Evolutionary conservation across 2,888 invertebrate species (phyloP).

Genomic region (Lasioglossum calceatum): DNA sequence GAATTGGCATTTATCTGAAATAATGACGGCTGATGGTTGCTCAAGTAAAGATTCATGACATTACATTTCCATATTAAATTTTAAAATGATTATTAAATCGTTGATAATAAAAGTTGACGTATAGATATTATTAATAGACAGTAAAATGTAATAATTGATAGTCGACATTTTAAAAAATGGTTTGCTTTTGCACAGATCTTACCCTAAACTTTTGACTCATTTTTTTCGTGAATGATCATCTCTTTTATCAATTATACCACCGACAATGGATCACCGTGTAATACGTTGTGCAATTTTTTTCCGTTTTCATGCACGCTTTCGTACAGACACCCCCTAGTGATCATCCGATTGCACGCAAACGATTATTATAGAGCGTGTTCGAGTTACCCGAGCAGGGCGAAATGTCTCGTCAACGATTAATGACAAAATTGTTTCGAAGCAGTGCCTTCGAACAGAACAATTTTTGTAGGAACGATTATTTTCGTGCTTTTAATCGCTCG

Average conservation of each 20-base stretch:
- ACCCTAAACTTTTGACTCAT: background rate
- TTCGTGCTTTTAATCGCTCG: background rate
- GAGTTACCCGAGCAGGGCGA: background rate
- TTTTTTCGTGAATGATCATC: background rate
- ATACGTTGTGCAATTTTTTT: conserved; percentile 47
- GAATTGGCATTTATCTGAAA: background rate
- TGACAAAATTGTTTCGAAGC: background rate
- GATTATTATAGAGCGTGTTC: conserved; percentile 16
- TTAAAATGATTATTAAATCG: background rate
- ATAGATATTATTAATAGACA: background rate
- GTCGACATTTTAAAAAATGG: background rate
- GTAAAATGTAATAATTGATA: background rate
- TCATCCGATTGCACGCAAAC: conserved; percentile 56
- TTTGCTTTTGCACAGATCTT: background rate
- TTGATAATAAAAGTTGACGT: background rate
- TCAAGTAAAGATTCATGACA: too few species aligned
- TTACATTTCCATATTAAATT: too few species aligned
- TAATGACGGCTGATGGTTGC: background rate
- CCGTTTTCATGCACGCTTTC: conserved; percentile 43
- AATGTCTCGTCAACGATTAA: background rate
- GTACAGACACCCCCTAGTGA: conserved; percentile 47
- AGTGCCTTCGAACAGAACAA: background rate
- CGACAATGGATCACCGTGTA: background rate
- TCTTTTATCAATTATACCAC: background rate
- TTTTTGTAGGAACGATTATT: background rate